Base-by-base conservation (phyloP, 1,140 invertebrate genomes). In the Cryptotermes secundus region DNA sequence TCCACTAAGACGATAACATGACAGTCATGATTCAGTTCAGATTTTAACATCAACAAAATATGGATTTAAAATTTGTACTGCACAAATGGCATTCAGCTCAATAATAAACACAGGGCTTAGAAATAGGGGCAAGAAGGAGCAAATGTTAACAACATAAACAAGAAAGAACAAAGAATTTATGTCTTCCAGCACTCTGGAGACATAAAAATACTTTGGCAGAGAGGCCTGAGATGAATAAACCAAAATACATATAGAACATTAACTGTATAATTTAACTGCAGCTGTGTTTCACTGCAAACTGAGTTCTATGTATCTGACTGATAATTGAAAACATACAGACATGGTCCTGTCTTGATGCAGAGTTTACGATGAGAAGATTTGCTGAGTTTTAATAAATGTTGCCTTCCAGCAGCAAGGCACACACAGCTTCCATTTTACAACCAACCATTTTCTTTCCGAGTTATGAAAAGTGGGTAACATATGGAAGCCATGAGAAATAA, bases 41-140 rank as follows among this genome's bases (percentile, higher is more conserved):
- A 72, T 72, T 72, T 72, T n/a, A 72, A 72, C 59, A 72, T 9
- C 59, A 72, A 72, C n/a, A 72, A 72, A 49, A 59, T 59, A 59
- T 14, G 16, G 38, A 59, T 59, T 10, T 59, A 22, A 59, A 24
- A 31, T 72, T 72, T 72, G 59, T 72, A 72, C 59, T 72, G 59
- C 59, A 72, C 59, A 72, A 72, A 72, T 72, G 59, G 59, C 59
- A 31, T 31, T 31, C 31, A 72, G 31, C n/a, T 16, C n/a, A 22
- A 72, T 31, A 72, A 72, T 72, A n/a, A 72, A 72, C 59, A 72
- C 3, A 72, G 59, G n/a, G 10, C n/a, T 72, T n/a, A 72, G 59
- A 72, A n/a, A 12, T 65, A 65, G 14, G 59, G 59, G 59, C 59
- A 72, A 72, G 59, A 72, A n/a, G 26, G 59, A 72, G 59, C 59